phyloP scores from a whole-genome alignment of 2,113 vertebrate genomes.

The Neodontobutis hainanensis region DNA sequence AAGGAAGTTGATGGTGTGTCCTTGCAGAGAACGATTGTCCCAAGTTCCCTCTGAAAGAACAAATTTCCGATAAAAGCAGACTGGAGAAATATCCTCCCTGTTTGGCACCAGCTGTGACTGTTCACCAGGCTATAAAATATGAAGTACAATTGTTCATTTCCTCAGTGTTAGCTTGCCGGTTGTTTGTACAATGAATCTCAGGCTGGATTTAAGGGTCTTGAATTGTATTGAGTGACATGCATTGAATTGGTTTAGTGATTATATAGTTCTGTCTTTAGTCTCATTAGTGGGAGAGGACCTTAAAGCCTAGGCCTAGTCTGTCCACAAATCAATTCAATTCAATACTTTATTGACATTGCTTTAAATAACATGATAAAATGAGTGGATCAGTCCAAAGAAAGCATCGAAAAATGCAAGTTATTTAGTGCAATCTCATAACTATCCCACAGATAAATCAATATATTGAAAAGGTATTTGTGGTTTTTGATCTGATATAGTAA shows the following conservation, averaged over 20 bases:
- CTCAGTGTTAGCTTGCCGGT: background rate
- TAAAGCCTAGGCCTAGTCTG: background rate
- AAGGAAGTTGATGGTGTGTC: constrained; percentile 5
- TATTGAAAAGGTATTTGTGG: background rate
- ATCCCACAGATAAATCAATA: background rate
- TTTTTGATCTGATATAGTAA: background rate
- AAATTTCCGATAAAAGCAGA: constrained; percentile 29
- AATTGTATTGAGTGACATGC: background rate
- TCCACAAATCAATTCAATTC: no score
- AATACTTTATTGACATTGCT: no score
- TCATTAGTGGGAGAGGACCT: constrained; percentile 1
- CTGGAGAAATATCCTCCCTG: constrained; percentile 2
- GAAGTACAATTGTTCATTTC: constrained; percentile 12
- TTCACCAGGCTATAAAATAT: constrained; percentile 19
- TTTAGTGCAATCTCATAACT: background rate
- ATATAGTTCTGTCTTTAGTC: background rate
- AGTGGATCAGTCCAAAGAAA: no score
- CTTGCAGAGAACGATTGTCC: constrained; percentile 2
- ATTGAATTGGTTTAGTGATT: background rate
- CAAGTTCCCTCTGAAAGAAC: constrained; percentile 8
- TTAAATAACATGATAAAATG: no score
- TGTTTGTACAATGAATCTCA: background rate
- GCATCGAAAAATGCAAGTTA: no score
- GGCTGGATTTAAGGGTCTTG: background rate
- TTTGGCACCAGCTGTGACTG: constrained; percentile 6